Percentiles rank a stretch among this genome's conserved stretches.
Evolutionary conservation across 2,888 invertebrate genomes (phyloP).

Genomic region (Saturnia japonica): DNA sequence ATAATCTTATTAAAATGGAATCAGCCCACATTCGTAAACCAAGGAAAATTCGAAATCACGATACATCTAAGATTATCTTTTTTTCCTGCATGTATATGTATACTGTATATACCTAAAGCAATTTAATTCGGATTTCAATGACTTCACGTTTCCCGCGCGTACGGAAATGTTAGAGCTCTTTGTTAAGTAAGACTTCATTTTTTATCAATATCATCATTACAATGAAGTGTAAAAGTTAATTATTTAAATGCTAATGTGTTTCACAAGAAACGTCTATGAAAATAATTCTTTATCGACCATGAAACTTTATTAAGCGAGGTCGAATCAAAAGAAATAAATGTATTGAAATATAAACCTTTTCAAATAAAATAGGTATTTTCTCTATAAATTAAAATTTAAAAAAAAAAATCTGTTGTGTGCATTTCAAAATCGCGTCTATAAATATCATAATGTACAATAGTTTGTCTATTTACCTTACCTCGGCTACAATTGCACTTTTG

Average conservation of each 20-base stretch:
- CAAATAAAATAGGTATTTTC: neutral
- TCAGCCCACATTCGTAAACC: slow-evolving; percentile 52
- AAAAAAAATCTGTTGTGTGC: neutral
- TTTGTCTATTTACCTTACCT: slow-evolving; percentile 34
- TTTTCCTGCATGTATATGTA: slow-evolving; percentile 39
- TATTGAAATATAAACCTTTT: neutral
- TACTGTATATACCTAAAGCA: slow-evolving; percentile 29
- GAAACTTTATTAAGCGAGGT: slow-evolving; percentile 23
- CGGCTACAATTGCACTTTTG: slow-evolving; percentile 45
- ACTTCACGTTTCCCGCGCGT: slow-evolving; percentile 59
- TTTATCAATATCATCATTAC: slow-evolving; percentile 49
- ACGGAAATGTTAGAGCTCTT: slow-evolving; percentile 58
- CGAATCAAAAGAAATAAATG: neutral
- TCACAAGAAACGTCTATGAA: slow-evolving; percentile 30
- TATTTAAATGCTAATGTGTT: slow-evolving; percentile 44
- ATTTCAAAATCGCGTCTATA: neutral
- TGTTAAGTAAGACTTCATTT: slow-evolving; percentile 45
- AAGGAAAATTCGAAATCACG: slow-evolving; percentile 48
- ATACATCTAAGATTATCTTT: slow-evolving; percentile 30
- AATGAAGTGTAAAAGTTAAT: slow-evolving; percentile 52
- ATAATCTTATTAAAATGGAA: slow-evolving; percentile 50
- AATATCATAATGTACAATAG: neutral
- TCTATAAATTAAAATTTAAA: neutral
- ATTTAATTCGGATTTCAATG: slow-evolving; percentile 42
- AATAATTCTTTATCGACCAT: slow-evolving; percentile 30